Base-by-base conservation (phyloP, 1,140 invertebrate species). In the Bradynema listronoti region DNA sequence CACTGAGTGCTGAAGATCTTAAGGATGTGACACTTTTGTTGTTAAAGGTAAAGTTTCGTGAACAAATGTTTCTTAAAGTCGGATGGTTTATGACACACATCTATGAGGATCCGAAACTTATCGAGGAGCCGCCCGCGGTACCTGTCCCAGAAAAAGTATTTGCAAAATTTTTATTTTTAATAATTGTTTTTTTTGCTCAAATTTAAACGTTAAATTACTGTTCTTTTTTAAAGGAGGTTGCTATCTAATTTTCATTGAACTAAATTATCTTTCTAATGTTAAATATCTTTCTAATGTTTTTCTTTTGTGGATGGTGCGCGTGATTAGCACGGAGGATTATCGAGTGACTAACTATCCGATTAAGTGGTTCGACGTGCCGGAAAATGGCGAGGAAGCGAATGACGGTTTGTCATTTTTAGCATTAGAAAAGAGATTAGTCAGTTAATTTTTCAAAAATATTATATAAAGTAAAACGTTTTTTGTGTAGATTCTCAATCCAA, bases 11-110 rank as follows among this genome's bases (percentile, higher is more conserved):
- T 63, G 89, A 88, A 62, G 94, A 98, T 83, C 89, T 90, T 39
- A 83, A 98, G 16, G 94, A 94, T 16, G 93, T 98, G 0, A 97
- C 93, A 0, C 93, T 97, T 6, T 90, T 98, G 0, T 80, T 99
- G 25, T 80, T 99, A 45, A 95, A 91, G 1, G 96, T 92, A 80
- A 91, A 89, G 0, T 99, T 97, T 72, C 82, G 85, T 72, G 83
- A 63, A n/a, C 63, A 72, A n/a, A 54, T 71, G 11, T 68, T 63
- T 46, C 39, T 63, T 36, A 66, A 68, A 14, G 50, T 53, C 3
- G 45, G 94, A 9, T 99, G 97, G 80, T 98, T 95, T 79, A 94
- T 98, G 43, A 96, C 96, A 74, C 96, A 97, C 78, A 92, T 96
- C 76, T 98, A 99, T 78, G 85, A 83, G 24, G 91, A 97, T 77